Conservation (phyloP, 1,140 invertebrate genomes). For the Stenopsyche tienmushanensis region DNA sequence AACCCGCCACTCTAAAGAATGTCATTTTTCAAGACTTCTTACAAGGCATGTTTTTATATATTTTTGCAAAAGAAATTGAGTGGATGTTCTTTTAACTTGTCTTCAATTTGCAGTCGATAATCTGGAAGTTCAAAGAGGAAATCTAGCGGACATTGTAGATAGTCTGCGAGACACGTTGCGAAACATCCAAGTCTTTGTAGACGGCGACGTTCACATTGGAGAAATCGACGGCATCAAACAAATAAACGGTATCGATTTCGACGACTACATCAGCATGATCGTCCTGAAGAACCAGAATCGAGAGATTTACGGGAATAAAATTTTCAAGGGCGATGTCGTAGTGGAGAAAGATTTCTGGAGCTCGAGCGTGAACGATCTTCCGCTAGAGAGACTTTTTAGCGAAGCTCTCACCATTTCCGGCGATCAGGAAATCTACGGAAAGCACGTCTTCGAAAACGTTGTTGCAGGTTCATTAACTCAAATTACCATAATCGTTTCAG, state of each 20-base stretch:
- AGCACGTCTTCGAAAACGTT: constrained; percentile 22
- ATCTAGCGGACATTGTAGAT: neutral
- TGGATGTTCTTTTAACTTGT: no score
- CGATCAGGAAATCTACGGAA: constrained; percentile 41
- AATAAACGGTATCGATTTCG: constrained; percentile 14
- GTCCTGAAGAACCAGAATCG: constrained; percentile 12
- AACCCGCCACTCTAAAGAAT: constrained; percentile 17
- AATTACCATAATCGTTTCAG: no score
- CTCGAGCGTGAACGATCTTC: constrained; percentile 17
- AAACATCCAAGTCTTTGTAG: constrained; percentile 4
- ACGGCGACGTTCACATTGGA: neutral
- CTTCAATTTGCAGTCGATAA: constrained; percentile 11
- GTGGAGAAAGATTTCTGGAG: constrained; percentile 22
- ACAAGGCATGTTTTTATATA: neutral
- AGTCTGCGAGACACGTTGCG: neutral
- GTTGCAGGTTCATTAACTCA: constrained; percentile 23
- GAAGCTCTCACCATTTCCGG: constrained; percentile 43
- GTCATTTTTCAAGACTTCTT: constrained; percentile 25
- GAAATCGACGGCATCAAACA: neutral
- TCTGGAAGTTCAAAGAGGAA: neutral
- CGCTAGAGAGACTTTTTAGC: constrained; percentile 35
- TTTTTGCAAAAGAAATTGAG: neutral
- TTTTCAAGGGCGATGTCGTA: constrained; percentile 29
- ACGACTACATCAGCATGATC: constrained; percentile 11
- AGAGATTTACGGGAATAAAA: constrained; percentile 23